phyloP scores from a whole-genome alignment of 2,888 invertebrate genomes.

The Ischnus inquisitorius region DNA sequence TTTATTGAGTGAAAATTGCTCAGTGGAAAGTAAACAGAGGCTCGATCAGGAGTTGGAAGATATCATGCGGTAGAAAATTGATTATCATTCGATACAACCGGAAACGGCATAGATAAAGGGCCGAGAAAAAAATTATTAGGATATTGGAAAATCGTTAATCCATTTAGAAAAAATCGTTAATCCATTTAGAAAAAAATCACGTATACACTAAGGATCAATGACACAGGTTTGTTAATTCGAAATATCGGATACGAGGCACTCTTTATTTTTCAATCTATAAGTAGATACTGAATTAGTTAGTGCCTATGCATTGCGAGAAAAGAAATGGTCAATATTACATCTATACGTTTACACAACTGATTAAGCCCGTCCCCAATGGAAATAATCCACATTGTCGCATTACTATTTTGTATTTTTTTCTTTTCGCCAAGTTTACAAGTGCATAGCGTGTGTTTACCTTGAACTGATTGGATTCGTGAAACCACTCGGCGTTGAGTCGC shows the following conservation, averaged over 20 bases:
- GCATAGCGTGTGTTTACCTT: slow-evolving; percentile 45
- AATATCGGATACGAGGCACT: slow-evolving; percentile 4
- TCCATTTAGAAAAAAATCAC: too few species aligned
- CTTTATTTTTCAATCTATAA: slow-evolving; percentile 33
- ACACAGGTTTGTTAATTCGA: slow-evolving; percentile 12
- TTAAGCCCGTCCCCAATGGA: slow-evolving; percentile 37
- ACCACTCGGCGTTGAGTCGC: slow-evolving; percentile 19
- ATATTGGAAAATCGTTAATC: too few species aligned
- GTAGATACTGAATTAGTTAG: slow-evolving; percentile 17
- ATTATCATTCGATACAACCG: too few species aligned
- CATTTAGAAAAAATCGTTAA: too few species aligned
- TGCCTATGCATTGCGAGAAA: slow-evolving; percentile 25
- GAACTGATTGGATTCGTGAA: slow-evolving; percentile 18
- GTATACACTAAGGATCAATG: slow-evolving; percentile 3
- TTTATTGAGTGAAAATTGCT: too few species aligned
- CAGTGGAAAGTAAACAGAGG: too few species aligned
- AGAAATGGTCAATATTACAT: slow-evolving; percentile 5
- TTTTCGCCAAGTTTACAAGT: slow-evolving; percentile 24
- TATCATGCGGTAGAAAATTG: too few species aligned
- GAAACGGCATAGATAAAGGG: too few species aligned
- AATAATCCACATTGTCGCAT: slow-evolving; percentile 16
- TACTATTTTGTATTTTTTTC: slow-evolving; percentile 3
- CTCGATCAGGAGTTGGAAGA: too few species aligned
- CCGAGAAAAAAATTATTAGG: too few species aligned
- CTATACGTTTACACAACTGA: slow-evolving; percentile 34